Conservation (phyloP, 2,113 vertebrate species). For the Gobio gobio region DNA sequence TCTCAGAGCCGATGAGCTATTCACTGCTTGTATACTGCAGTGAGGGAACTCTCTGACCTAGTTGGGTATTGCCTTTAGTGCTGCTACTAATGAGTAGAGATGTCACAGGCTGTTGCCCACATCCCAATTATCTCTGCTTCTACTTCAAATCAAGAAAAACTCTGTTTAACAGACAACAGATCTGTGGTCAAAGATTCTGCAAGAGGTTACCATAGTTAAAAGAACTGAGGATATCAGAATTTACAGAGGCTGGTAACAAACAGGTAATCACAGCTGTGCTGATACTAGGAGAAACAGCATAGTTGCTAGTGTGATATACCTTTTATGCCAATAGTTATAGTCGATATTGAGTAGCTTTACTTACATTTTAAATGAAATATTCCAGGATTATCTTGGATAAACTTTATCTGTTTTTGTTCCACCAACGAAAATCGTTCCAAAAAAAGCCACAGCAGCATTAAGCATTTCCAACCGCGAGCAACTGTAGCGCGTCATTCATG, state of each 20-base stretch:
- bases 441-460: not conserved
- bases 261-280: not conserved
- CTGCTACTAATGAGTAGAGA: conserved; percentile 59
- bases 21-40: conserved; percentile 31
- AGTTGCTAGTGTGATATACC: not conserved
- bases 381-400: too few relatives aligned
- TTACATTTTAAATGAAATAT: not conserved
- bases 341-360: not conserved
- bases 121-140: conserved; percentile 58
- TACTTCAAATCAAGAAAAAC: conserved; percentile 48
- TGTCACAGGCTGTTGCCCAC: conserved; percentile 52
- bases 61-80: conserved; percentile 55
- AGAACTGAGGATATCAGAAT: not conserved
- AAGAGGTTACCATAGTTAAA: not conserved
- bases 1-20: conserved; percentile 23
- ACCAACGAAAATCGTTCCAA: not conserved
- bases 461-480: not conserved
- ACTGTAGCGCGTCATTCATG: not conserved
- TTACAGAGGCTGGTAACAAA: not conserved
- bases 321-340: not conserved
- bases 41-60: conserved; percentile 45
- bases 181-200: not conserved
- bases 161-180: conserved; percentile 36
- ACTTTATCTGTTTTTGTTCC: not conserved
- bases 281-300: not conserved